Conservation (phyloP, 30 jellyfish, hydroid and myxozoan species). For the Clytia hemisphaerica region DNA sequence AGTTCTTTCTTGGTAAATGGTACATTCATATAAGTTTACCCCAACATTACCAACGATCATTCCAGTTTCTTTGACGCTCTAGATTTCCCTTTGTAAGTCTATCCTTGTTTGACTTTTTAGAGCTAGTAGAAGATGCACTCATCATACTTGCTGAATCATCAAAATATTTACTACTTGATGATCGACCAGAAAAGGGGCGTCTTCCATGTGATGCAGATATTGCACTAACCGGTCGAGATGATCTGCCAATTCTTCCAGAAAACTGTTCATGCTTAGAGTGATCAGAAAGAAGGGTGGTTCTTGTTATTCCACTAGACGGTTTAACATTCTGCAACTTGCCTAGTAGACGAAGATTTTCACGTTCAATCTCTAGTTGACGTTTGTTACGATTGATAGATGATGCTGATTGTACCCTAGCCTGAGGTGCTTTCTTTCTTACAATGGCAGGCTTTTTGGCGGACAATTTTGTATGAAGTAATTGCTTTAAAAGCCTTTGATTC, state of each 20-base stretch:
- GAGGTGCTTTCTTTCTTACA: constrained; percentile 4
- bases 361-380: constrained; percentile 68
- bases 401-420: constrained; percentile 53
- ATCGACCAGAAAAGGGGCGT: too few species aligned
- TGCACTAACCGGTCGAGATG: constrained; percentile 59
- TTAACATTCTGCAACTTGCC: constrained; percentile 62
- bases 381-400: constrained; percentile 64
- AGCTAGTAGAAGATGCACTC: too few species aligned
- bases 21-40: too few species aligned
- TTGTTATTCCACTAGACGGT: constrained; percentile 70
- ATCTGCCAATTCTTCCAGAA: constrained; percentile 41
- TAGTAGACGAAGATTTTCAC: constrained; percentile 57
- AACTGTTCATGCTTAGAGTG: constrained; percentile 49
- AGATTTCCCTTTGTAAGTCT: too few species aligned
- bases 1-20: too few species aligned
- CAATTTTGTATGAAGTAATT: constrained; percentile 39
- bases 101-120: too few species aligned
- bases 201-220: too few species aligned
- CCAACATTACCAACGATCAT: too few species aligned
- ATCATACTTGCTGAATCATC: too few species aligned
- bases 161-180: too few species aligned
- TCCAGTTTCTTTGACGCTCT: too few species aligned
- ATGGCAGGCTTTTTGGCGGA: constrained; percentile 12
- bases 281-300: constrained; percentile 50
- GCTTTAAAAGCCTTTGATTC: constrained; percentile 68